Percentiles rank a stretch among this genome's conserved stretches.
Conservation (phyloP, 2,113 vertebrate genomes). For the Echinops telfairi region DNA sequence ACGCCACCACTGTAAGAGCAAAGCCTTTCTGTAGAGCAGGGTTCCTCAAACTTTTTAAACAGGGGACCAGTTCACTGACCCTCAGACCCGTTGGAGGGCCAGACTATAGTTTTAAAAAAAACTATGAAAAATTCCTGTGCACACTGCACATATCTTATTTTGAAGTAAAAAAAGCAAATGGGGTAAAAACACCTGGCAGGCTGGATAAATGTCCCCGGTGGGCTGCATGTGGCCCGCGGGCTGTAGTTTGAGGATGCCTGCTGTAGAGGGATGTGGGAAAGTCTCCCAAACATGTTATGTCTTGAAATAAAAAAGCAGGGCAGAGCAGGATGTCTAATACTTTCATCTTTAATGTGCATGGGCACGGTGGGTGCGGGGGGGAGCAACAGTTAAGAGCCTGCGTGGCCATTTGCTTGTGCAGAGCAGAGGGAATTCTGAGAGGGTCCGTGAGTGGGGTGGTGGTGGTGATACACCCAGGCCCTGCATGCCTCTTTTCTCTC, state of each 20-base stretch:
- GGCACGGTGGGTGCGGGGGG: too few relatives aligned
- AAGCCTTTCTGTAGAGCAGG: background rate
- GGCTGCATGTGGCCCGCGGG: too few relatives aligned
- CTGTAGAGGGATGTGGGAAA: background rate
- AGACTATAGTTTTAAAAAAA: too few relatives aligned
- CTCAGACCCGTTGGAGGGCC: too few relatives aligned
- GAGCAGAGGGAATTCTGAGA: background rate
- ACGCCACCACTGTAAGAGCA: background rate
- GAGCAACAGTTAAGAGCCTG: background rate
- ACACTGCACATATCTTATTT: too few relatives aligned
- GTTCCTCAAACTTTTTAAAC: too few relatives aligned
- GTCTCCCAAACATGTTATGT: background rate
- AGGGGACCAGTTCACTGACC: too few relatives aligned
- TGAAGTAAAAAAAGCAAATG: too few relatives aligned
- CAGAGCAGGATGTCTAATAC: background rate
- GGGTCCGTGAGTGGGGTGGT: background rate
- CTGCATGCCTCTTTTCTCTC: slow-evolving; percentile 27
- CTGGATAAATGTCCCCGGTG: too few relatives aligned
- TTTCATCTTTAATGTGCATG: background rate
- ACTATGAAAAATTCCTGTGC: too few relatives aligned
- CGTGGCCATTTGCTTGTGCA: background rate
- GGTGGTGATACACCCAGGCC: background rate
- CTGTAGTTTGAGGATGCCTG: too few relatives aligned
- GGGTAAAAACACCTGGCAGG: too few relatives aligned
- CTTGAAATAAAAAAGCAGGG: background rate